Conservation (phyloP, 2,113 vertebrate genomes). For the Sporophila hypoxantha region DNA sequence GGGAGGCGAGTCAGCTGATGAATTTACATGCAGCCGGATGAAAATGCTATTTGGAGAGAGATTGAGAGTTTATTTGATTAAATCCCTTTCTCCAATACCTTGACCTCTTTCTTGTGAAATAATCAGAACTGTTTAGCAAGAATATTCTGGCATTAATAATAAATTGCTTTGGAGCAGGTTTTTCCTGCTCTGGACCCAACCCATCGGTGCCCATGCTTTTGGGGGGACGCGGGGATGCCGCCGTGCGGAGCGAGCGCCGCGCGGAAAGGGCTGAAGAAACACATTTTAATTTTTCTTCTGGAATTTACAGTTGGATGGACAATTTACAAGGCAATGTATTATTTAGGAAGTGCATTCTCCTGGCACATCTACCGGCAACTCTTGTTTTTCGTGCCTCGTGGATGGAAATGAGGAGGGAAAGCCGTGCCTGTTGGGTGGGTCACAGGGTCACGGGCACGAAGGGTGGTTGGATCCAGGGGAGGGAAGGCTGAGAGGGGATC, state of each 20-base stretch:
- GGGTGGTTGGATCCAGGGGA: neutral
- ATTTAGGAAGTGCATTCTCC: neutral
- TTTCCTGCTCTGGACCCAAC: slow-evolving; percentile 64
- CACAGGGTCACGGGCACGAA: neutral
- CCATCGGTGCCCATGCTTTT: slow-evolving; percentile 49
- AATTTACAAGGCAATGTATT: neutral
- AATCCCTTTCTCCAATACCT: slow-evolving; percentile 81
- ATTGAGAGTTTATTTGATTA: slow-evolving; percentile 90
- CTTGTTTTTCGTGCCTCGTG: neutral
- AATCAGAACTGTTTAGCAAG: slow-evolving; percentile 90
- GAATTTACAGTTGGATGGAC: neutral
- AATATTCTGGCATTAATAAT: slow-evolving; percentile 96
- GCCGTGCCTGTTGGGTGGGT: neutral
- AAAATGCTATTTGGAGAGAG: slow-evolving; percentile 87
- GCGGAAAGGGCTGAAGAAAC: neutral
- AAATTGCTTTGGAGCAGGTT: slow-evolving; percentile 79
- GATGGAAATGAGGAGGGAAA: neutral
- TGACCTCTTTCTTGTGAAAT: slow-evolving; percentile 95
- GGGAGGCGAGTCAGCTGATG: slow-evolving; percentile 77
- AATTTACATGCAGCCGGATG: slow-evolving; percentile 89
- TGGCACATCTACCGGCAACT: neutral
- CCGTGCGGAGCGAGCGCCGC: neutral
- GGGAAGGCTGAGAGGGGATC: neutral
- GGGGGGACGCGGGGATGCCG: neutral
- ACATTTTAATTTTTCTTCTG: slow-evolving; percentile 5